Evolutionary conservation across 2,797 vertebrate species (phyloP), one percentile per base, ranked within the genome.

Genomic region (Botia almorhae): DNA sequence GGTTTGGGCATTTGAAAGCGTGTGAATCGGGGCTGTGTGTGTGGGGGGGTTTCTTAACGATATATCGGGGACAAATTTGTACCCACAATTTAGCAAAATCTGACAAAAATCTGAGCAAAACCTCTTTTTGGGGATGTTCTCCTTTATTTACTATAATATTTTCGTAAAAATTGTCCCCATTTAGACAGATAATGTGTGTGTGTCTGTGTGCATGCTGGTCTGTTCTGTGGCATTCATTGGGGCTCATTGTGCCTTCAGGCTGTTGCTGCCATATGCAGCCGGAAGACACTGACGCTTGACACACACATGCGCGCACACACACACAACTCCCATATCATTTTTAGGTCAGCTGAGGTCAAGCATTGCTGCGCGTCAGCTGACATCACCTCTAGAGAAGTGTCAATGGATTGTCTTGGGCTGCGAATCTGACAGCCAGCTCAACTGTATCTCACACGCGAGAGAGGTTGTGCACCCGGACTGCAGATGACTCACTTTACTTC

Each of bases 281-380:
- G 17, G 68, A 53, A 76, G 80, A 82, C 81, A 84, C 43, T 43
- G 80, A 78, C 19, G 23, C 61, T 67, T 72, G 33, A 46, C 65
- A 55, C 76, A 60, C 60, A 76, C 56, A 69, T 50, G 64, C 65
- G 23, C 23, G 23, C 39, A 43, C 39, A 46, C 33, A 53, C 26
- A 36, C 69, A 56, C 53, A 58, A 56, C 68, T 83, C 81, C 23
- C 43, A 74, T 70, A 55, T 72, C 63, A 81, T 43, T 71, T 69
- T 79, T 51, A 68, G 80, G 68, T 80, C 70, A 82, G n/a, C 69
- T 36, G 50, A 68, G 85, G 78, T 76, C 78, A 83, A 81, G 70
- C 79, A 51, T 78, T 74, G 64, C 74, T 78, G 46, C 51, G 48
- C 81, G 72, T 61, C 69, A 71, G 48, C 43, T 82, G 81, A 81